Conservation (phyloP, 2,113 vertebrate genomes). For the Smithornis capensis region DNA sequence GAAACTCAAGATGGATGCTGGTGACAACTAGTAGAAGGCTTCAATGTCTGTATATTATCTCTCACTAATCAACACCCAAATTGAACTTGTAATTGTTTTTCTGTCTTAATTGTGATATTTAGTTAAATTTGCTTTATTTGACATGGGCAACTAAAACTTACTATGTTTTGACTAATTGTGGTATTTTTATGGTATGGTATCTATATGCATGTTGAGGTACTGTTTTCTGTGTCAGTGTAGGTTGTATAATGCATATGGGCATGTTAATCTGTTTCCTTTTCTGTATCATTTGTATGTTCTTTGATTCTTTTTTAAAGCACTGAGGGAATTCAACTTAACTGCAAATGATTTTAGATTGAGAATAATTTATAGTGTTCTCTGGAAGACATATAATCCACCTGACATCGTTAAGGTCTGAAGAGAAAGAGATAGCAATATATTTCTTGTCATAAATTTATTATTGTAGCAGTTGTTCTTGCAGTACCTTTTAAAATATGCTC, state of each 20-base stretch:
- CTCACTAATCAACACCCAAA: not conserved
- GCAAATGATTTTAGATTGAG: not conserved
- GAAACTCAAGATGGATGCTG: not conserved
- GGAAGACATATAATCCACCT: constrained; percentile 10
- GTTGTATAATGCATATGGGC: not conserved
- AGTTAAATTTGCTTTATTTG: not conserved
- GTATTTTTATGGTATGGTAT: not conserved
- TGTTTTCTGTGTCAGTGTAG: not conserved
- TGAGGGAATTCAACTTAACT: not conserved
- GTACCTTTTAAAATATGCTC: not conserved
- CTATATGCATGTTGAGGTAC: not conserved
- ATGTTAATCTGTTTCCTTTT: not conserved
- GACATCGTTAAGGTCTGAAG: not conserved
- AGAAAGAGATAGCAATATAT: not conserved
- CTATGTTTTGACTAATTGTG: not conserved
- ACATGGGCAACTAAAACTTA: not conserved
- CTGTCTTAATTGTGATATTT: not conserved
- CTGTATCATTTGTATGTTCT: not conserved
- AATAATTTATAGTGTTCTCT: not conserved
- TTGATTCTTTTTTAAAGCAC: not conserved
- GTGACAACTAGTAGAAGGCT: not conserved
- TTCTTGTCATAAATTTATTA: constrained; percentile 13
- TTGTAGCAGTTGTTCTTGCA: not conserved
- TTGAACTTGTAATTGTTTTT: not conserved
- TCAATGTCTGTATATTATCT: not conserved